Conservation (phyloP, 2,888 invertebrate species). For the Ophion slaviceki region DNA sequence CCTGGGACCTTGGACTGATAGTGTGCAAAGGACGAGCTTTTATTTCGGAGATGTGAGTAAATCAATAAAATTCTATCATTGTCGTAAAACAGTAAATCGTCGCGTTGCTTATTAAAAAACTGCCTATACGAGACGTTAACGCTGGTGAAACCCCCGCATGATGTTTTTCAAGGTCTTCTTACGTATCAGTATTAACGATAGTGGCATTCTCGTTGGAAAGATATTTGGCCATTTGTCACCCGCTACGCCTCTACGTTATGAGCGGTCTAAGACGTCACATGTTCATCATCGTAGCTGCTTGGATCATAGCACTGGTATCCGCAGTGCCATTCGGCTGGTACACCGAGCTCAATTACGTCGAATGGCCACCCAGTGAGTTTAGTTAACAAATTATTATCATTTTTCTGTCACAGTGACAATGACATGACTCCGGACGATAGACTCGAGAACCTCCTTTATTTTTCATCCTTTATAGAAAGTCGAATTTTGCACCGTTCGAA, state of each 20-base stretch:
- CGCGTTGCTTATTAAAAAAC: neutral
- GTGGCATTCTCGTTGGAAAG: slow-evolving; percentile 96
- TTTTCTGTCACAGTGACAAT: neutral
- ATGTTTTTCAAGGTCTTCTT: slow-evolving; percentile 88
- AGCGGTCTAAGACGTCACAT: slow-evolving; percentile 91
- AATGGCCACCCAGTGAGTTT: slow-evolving; percentile 87
- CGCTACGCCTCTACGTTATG: slow-evolving; percentile 92
- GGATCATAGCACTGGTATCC: slow-evolving; percentile 90
- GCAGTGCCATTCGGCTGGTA: slow-evolving; percentile 91
- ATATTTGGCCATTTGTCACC: slow-evolving; percentile 95
- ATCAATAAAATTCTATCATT: neutral
- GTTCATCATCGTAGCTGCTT: slow-evolving; percentile 90
- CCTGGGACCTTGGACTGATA: slow-evolving; percentile 90
- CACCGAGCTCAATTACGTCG: slow-evolving; percentile 89
- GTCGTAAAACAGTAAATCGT: neutral
- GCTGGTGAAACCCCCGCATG: neutral
- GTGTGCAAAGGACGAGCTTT: slow-evolving; percentile 93
- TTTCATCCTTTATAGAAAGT: neutral
- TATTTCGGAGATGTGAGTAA: slow-evolving; percentile 92
- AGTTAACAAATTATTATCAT: slow-evolving; percentile 4
- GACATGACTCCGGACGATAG: neutral
- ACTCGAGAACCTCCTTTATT: neutral
- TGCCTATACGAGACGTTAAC: neutral
- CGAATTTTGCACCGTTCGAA: neutral
- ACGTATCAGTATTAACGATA: slow-evolving; percentile 95